Percentiles rank a stretch among this genome's conserved stretches.
phyloP scores from a whole-genome alignment of 2,797 vertebrate species.

The Morus bassanus region DNA sequence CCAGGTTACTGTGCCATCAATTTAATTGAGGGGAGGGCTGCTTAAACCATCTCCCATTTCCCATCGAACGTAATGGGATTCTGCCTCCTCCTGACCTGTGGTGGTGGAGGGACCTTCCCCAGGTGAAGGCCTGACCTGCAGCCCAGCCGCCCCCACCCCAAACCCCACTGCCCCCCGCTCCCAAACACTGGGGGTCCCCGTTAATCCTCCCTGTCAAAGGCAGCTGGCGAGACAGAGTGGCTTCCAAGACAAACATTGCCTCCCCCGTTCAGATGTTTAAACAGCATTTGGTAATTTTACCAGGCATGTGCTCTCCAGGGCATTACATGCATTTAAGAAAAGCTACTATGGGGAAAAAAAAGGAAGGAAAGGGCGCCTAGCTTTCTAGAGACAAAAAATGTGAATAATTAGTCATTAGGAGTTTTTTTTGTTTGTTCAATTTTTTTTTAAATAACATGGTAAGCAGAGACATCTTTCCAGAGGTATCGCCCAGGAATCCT shows the following conservation, averaged over 20 bases:
- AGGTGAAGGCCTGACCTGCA: slow-evolving; percentile 12
- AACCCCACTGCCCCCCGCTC: not conserved
- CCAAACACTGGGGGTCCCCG: rapidly evolving
- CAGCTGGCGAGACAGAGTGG: not conserved
- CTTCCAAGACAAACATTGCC: not conserved
- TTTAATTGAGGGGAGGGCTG: slow-evolving; percentile 63
- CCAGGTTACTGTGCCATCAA: slow-evolving; percentile 64
- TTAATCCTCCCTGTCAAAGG: slow-evolving; percentile 5
- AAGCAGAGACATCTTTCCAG: not conserved
- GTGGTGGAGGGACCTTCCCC: slow-evolving; percentile 8
- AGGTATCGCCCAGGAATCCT: not conserved
- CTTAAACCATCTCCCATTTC: slow-evolving; percentile 34
- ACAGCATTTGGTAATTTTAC: not conserved
- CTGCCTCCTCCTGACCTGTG: slow-evolving; percentile 34
- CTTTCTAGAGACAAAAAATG: not conserved
- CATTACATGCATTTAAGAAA: not conserved
- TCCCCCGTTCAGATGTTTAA: not conserved
- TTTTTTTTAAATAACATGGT: not conserved
- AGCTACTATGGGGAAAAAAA: not conserved
- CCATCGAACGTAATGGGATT: not conserved
- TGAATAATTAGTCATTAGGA: not conserved
- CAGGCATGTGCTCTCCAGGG: not conserved
- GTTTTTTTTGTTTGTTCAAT: not conserved
- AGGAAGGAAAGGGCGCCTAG: not conserved
- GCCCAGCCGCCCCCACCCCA: not conserved